A percentile compares a stretch with the other conserved stretches of the same genome.
phyloP scores from a whole-genome alignment of 2,797 vertebrate genomes.

The Crenuchus spilurus region DNA sequence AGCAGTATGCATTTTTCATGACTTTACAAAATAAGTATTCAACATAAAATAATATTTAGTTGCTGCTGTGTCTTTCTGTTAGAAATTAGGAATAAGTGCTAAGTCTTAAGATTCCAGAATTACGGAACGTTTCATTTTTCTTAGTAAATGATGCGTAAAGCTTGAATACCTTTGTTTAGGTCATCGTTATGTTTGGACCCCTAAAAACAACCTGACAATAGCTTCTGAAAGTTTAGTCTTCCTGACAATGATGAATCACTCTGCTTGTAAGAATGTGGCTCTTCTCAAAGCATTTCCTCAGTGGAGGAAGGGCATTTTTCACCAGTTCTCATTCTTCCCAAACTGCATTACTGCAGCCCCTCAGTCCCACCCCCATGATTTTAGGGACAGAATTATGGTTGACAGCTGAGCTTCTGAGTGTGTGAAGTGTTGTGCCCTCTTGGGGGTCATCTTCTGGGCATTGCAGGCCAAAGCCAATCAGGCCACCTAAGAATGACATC shows the following conservation, averaged over 20 bases:
- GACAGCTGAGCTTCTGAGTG: slow-evolving; percentile 50
- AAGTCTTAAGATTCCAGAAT: slow-evolving; percentile 60
- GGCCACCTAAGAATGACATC: background rate
- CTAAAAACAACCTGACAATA: slow-evolving; percentile 66
- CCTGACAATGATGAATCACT: slow-evolving; percentile 65
- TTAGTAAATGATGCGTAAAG: slow-evolving; percentile 74
- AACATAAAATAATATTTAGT: slow-evolving; percentile 30
- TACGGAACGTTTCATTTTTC: slow-evolving; percentile 67
- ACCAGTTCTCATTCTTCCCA: slow-evolving; percentile 46
- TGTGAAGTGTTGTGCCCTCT: slow-evolving; percentile 43
- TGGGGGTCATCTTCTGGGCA: slow-evolving; percentile 50
- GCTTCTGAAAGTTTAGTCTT: slow-evolving; percentile 57
- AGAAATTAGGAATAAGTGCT: slow-evolving; percentile 48
- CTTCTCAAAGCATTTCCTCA: slow-evolving; percentile 64
- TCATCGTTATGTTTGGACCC: slow-evolving; percentile 53
- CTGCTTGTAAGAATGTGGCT: slow-evolving; percentile 40
- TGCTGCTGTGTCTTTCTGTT: slow-evolving; percentile 10
- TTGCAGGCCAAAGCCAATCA: slow-evolving; percentile 12
- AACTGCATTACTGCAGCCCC: slow-evolving; percentile 40
- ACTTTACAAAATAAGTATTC: background rate
- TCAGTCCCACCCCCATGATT: slow-evolving; percentile 50
- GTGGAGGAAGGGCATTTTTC: slow-evolving; percentile 52
- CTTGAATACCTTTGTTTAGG: slow-evolving; percentile 65
- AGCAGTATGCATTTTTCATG: no score
- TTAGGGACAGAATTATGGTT: slow-evolving; percentile 49